Percentiles rank a stretch among this genome's conserved stretches.
These are phyloP conservation scores for Amblyraja radiata DNA, from an alignment of 2,797 vertebrate species.

Conservation along the genomic window DNA sequence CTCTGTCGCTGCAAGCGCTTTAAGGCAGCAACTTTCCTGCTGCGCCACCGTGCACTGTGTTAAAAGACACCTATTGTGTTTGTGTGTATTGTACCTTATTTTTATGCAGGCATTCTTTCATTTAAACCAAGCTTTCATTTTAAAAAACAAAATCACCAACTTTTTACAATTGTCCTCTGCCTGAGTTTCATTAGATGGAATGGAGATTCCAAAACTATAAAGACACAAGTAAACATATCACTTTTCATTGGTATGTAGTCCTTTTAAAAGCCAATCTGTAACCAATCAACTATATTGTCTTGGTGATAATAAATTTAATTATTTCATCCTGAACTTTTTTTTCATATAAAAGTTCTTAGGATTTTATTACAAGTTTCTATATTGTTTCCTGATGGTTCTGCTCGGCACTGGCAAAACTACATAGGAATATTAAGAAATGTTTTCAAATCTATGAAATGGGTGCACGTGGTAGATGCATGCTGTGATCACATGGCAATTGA, in stretches of 20 bases:
- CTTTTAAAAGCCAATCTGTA: constrained; percentile 30
- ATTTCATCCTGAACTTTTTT: constrained; percentile 33
- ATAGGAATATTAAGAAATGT: neutral
- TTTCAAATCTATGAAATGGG: constrained; percentile 19
- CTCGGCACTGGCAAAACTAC: neutral
- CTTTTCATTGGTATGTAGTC: constrained; percentile 4
- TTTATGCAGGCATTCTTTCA: neutral
- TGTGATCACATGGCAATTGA: neutral
- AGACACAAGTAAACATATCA: neutral
- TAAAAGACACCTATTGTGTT: neutral
- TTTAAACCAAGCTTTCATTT: neutral
- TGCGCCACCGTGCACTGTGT: too few species aligned
- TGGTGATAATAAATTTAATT: constrained; percentile 12
- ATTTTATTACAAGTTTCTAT: constrained; percentile 5
- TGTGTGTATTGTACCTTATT: neutral
- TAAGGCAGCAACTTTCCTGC: too few species aligned
- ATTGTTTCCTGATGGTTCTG: constrained; percentile 15
- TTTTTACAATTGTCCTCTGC: neutral
- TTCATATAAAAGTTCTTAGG: constrained; percentile 6
- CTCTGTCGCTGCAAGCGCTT: too few species aligned
- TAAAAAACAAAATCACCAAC: constrained; percentile 3
- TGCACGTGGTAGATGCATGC: neutral
- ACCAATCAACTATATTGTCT: constrained; percentile 21
- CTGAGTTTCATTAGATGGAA: constrained; percentile 7
- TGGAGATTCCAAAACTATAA: neutral